Percentiles rank a stretch among this genome's conserved stretches.
phyloP scores from a whole-genome alignment of 2,113 vertebrate genomes.

The Pitta sordida region DNA sequence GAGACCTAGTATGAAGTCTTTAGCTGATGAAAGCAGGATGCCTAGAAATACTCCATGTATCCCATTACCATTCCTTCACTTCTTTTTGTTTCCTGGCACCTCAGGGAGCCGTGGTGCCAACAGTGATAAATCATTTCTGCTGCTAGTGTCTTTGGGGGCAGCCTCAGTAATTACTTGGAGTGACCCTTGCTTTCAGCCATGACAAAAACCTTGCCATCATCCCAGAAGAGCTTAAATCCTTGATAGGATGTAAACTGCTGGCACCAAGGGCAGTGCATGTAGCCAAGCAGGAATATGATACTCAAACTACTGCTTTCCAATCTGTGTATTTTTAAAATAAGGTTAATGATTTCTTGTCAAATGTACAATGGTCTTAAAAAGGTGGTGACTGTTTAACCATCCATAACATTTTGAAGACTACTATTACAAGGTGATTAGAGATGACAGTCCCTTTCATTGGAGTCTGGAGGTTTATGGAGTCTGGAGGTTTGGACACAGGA shows the following conservation, averaged over 20 bases:
- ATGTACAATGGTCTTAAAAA: not conserved
- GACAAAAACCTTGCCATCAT: slow-evolving; percentile 30
- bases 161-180: slow-evolving; percentile 8
- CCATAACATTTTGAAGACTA: not conserved
- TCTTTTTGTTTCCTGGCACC: slow-evolving; percentile 13
- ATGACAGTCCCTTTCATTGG: not conserved
- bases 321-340: slow-evolving; percentile 45
- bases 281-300: not conserved
- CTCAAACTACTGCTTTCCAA: not conserved
- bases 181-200: slow-evolving; percentile 49
- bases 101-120: not conserved
- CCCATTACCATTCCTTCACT: not conserved
- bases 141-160: slow-evolving; percentile 29
- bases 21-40: not conserved
- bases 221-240: slow-evolving; percentile 50
- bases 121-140: slow-evolving; percentile 40
- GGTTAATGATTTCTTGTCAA: slow-evolving; percentile 32
- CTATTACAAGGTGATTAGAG: not conserved
- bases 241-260: slow-evolving; percentile 35
- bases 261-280: not conserved
- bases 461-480: not conserved
- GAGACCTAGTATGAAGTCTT: not conserved
- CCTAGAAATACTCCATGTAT: not conserved
- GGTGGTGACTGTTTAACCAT: not conserved
- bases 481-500: not conserved